phyloP scores from a whole-genome alignment of 1,140 invertebrate species.

The Trichonephila clavata region DNA sequence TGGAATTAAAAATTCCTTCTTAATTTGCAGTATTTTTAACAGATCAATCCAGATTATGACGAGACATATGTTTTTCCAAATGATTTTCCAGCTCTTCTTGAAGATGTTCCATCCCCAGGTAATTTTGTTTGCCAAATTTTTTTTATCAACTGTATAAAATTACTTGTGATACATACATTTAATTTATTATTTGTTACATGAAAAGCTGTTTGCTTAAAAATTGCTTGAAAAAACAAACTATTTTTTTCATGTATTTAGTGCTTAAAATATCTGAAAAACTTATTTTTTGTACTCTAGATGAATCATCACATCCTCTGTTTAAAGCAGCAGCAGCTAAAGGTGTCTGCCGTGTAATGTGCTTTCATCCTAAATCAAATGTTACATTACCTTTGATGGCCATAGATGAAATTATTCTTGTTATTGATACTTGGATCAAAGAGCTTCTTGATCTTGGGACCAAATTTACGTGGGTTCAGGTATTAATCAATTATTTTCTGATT shows the following conservation, averaged over 20 bases:
- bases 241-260: no score
- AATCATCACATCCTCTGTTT: constrained; percentile 88
- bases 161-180: no score
- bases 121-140: background rate
- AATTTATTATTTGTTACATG: no score
- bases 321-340: constrained; percentile 88
- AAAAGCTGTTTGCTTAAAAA: no score
- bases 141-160: no score
- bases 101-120: constrained; percentile 87
- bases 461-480: constrained; percentile 94
- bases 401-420: constrained; percentile 89
- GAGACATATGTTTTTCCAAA: constrained; percentile 96
- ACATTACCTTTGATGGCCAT: constrained; percentile 93
- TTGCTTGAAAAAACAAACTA: no score
- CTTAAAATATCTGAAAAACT: no score
- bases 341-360: constrained; percentile 98
- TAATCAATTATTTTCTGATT: background rate
- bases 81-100: constrained; percentile 96
- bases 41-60: constrained; percentile 92
- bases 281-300: constrained; percentile 6
- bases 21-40: constrained; percentile 76
- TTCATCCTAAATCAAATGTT: constrained; percentile 95
- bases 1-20: background rate
- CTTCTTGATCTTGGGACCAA: constrained; percentile 87
- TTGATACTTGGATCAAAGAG: constrained; percentile 93